phyloP scores from a whole-genome alignment of 2,113 vertebrate species.

The Poeciliopsis occidentalis region DNA sequence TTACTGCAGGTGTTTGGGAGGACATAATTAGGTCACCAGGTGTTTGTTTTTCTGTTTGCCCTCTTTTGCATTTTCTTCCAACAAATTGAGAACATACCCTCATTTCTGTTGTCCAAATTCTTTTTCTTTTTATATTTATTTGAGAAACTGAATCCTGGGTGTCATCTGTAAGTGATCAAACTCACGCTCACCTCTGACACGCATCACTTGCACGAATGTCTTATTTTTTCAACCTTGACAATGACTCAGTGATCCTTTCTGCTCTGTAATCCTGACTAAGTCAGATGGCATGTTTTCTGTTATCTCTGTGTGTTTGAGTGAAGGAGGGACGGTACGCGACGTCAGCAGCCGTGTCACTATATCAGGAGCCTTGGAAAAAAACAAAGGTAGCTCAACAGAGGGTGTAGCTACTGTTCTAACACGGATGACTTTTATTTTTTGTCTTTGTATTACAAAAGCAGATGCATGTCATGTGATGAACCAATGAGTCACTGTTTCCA shows the following conservation, averaged over 20 bases:
- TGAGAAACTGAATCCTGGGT: no score
- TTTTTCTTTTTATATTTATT: background rate
- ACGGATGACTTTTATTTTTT: background rate
- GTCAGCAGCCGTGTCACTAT: constrained; percentile 43
- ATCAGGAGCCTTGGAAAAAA: constrained; percentile 15
- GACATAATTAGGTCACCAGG: no score
- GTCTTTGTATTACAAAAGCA: background rate
- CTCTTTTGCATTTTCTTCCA: background rate
- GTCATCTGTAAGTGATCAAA: no score
- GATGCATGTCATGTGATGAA: background rate
- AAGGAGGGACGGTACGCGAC: constrained; percentile 25
- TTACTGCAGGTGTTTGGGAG: no score
- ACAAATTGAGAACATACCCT: background rate
- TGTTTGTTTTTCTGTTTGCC: background rate
- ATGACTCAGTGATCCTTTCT: background rate
- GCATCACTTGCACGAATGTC: no score
- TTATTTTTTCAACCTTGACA: background rate
- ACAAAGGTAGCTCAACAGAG: constrained; percentile 38
- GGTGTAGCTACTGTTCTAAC: constrained; percentile 34
- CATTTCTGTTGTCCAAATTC: background rate
- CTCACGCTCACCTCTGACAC: background rate
- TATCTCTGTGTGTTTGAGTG: constrained; percentile 23
- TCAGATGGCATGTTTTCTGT: constrained; percentile 11
- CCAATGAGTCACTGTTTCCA: constrained; percentile 44
- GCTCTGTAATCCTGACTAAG: constrained; percentile 33